Evolutionary conservation across 1,140 invertebrate species (phyloP).

Genomic region (Teleogryllus occipitalis): DNA sequence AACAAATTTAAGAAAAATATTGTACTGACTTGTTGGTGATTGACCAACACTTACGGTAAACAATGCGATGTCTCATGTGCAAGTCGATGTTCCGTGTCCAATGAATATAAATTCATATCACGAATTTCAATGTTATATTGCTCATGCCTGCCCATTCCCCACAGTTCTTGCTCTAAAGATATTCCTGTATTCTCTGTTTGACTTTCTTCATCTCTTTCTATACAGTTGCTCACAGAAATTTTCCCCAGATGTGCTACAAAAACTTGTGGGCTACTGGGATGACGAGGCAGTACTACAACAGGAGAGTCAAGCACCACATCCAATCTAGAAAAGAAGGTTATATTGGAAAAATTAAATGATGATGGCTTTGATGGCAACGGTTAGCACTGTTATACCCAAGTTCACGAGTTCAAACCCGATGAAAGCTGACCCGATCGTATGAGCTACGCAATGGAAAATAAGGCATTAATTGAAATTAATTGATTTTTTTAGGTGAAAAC

Average conservation of each 20-base stretch:
- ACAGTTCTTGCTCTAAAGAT: conserved; percentile 9
- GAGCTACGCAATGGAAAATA: too few relatives aligned
- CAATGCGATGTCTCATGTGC: conserved; percentile 1
- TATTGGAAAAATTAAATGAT: not conserved
- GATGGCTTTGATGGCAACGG: too few relatives aligned
- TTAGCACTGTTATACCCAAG: too few relatives aligned
- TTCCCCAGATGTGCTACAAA: conserved; percentile 89
- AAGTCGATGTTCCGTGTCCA: conserved; percentile 44
- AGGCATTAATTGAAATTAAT: too few relatives aligned
- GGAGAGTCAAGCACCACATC: conserved; percentile 79
- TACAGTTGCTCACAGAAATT: conserved; percentile 56
- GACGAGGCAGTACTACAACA: conserved; percentile 76
- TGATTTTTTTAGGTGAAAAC: too few relatives aligned
- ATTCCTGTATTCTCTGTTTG: not conserved
- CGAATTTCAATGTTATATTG: conserved; percentile 48
- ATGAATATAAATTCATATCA: conserved; percentile 81
- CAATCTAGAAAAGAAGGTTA: conserved; percentile 11
- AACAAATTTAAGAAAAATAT: too few relatives aligned
- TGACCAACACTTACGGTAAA: not conserved
- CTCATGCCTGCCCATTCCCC: conserved; percentile 18
- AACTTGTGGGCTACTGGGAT: conserved; percentile 68
- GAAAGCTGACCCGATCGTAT: too few relatives aligned
- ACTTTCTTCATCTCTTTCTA: not conserved
- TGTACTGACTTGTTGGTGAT: not conserved
- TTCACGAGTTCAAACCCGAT: too few relatives aligned